A percentile compares a stretch with the other conserved stretches of the same genome.
Evolutionary conservation across 2,888 invertebrate genomes (phyloP).

Genomic region (Piscicola geometra): DNA sequence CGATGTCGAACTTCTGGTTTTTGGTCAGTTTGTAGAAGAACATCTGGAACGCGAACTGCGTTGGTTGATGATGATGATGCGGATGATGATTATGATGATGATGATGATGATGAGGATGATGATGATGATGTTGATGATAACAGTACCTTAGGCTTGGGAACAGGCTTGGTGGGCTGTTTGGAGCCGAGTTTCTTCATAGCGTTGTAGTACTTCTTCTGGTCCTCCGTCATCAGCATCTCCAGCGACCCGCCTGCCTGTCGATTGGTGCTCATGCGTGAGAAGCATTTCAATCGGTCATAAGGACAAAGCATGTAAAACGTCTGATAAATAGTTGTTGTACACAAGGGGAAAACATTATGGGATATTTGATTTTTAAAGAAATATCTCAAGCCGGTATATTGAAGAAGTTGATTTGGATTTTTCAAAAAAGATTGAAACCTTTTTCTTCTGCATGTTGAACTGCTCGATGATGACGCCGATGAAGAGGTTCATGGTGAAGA

Average conservation of each 20-base stretch:
- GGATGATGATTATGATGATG: too few species aligned
- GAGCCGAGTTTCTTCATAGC: slow-evolving; percentile 99
- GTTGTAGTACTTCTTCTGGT: slow-evolving; percentile 99
- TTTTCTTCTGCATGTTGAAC: slow-evolving; percentile 99
- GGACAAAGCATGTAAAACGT: too few species aligned
- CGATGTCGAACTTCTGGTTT: slow-evolving; percentile 97
- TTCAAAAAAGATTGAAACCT: too few species aligned
- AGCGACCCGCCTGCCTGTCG: slow-evolving; percentile 86
- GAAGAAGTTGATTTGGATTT: neutral
- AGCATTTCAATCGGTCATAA: too few species aligned
- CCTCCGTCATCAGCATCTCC: slow-evolving; percentile 99
- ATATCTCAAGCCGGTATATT: neutral
- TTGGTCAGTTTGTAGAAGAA: slow-evolving; percentile 95
- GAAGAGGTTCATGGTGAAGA: slow-evolving; percentile 98
- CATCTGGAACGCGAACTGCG: slow-evolving; percentile 91
- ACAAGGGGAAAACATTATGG: neutral
- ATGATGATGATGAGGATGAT: too few species aligned
- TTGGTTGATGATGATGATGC: slow-evolving; percentile 49
- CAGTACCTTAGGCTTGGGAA: slow-evolving; percentile 93
- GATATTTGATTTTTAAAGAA: neutral
- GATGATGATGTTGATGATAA: neutral
- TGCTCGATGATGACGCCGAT: slow-evolving; percentile 99
- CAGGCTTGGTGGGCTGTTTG: slow-evolving; percentile 95
- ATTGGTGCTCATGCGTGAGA: too few species aligned
- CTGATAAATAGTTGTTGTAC: neutral